A percentile compares a stretch with the other conserved stretches of the same genome.
These are phyloP conservation scores for Chaetops frenatus DNA, from an alignment of 2,113 vertebrate genomes.

Conservation along the genomic window DNA sequence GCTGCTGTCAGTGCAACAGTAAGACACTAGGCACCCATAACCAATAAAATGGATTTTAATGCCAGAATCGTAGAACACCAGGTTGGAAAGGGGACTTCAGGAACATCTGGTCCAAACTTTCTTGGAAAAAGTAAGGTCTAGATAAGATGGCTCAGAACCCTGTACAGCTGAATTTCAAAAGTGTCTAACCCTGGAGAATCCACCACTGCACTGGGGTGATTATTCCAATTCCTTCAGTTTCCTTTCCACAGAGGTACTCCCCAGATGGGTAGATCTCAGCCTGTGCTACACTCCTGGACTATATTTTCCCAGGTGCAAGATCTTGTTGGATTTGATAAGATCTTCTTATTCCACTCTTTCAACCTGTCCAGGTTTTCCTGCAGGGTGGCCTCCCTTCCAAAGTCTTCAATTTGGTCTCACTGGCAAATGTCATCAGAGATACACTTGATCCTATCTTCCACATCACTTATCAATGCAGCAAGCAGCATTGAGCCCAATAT, in stretches of 20 bases:
- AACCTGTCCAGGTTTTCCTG: not conserved
- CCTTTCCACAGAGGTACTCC: not conserved
- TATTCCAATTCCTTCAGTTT: not conserved
- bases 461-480: fast-evolving
- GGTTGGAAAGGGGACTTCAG: not conserved
- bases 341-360: not conserved
- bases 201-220: not conserved
- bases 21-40: not conserved
- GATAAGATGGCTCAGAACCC: not conserved
- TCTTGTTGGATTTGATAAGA: not conserved
- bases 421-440: not conserved
- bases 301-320: not conserved
- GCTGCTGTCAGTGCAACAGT: not conserved
- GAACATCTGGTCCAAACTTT: not conserved
- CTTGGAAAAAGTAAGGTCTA: fast-evolving
- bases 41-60: slow-evolving; percentile 34
- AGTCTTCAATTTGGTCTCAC: not conserved
- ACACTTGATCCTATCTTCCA: not conserved
- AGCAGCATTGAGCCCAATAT: fast-evolving
- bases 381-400: not conserved
- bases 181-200: fast-evolving
- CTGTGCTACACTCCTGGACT: not conserved
- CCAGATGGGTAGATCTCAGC: not conserved
- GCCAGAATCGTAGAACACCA: not conserved
- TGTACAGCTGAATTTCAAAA: not conserved